Evolutionary conservation across 1,140 invertebrate species (phyloP).

Genomic region (Riptortus pedestris): DNA sequence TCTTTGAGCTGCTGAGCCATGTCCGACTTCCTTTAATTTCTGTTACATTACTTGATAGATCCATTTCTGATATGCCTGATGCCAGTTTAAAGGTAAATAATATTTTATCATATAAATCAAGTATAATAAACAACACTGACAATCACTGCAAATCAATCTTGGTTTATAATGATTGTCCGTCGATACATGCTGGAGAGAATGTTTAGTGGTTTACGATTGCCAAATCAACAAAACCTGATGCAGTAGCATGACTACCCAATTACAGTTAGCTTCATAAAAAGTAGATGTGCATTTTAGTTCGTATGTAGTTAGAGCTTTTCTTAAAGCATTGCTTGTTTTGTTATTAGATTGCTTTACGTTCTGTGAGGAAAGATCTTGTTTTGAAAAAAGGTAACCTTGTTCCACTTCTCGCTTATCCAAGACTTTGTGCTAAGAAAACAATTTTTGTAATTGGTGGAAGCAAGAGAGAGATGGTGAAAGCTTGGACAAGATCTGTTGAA

Average conservation of each 20-base stretch:
- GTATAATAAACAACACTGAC: not conserved
- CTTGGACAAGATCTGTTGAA: constrained; percentile 51
- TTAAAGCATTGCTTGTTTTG: no score
- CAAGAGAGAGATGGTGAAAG: constrained; percentile 60
- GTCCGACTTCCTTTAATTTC: constrained; percentile 79
- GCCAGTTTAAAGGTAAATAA: constrained; percentile 53
- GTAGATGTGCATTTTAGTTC: no score
- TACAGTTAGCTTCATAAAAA: no score
- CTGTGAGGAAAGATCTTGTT: constrained; percentile 70
- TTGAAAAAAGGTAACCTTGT: constrained; percentile 66
- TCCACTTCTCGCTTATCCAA: constrained; percentile 59
- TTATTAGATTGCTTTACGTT: constrained; percentile 53
- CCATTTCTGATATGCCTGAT: constrained; percentile 69
- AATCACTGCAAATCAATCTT: not conserved
- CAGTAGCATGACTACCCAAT: no score
- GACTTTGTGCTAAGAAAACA: constrained; percentile 72
- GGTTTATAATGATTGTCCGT: not conserved
- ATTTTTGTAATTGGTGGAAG: constrained; percentile 86
- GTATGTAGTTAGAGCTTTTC: no score
- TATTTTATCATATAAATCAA: not conserved
- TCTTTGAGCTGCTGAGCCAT: constrained; percentile 76
- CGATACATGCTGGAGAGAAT: no score
- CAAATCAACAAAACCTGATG: no score
- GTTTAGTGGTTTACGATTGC: no score
- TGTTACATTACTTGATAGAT: constrained; percentile 65